These are phyloP conservation scores for Sepioteuthis lessoniana DNA, from an alignment of 2,888 invertebrate genomes.

Conservation along the genomic window DNA sequence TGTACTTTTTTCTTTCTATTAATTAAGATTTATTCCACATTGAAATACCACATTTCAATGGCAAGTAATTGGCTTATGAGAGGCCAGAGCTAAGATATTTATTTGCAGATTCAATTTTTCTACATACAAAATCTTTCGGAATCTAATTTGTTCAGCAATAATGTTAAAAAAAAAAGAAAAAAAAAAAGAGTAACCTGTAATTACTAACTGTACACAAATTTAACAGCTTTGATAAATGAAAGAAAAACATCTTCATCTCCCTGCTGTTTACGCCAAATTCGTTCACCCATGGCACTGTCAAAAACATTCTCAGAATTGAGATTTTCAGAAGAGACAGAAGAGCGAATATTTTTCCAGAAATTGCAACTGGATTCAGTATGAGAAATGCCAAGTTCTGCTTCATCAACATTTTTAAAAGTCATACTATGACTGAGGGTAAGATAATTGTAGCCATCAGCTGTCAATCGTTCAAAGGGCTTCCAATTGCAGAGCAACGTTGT, in stretches of 20 bases:
- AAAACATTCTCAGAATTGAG: neutral
- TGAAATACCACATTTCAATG: neutral
- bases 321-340: neutral
- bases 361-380: neutral
- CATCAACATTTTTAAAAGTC: conserved; percentile 38
- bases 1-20: neutral
- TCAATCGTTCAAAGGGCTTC: neutral
- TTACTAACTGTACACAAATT: conserved; percentile 42
- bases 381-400: neutral
- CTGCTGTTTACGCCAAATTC: conserved; percentile 47
- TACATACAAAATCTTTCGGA: neutral
- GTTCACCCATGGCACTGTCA: conserved; percentile 46
- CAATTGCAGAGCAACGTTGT: conserved; percentile 34
- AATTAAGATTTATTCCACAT: neutral
- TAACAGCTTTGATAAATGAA: conserved; percentile 45
- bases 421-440: conserved; percentile 36
- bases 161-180: neutral
- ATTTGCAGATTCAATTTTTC: neutral
- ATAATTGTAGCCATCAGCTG: neutral
- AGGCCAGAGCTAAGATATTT: neutral
- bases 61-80: neutral
- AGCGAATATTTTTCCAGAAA: conserved; percentile 41
- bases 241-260: conserved; percentile 46
- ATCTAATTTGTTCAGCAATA: neutral
- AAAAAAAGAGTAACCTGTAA: neutral